Conservation (phyloP, 2,888 invertebrate species). For the Agrotis clavis region DNA sequence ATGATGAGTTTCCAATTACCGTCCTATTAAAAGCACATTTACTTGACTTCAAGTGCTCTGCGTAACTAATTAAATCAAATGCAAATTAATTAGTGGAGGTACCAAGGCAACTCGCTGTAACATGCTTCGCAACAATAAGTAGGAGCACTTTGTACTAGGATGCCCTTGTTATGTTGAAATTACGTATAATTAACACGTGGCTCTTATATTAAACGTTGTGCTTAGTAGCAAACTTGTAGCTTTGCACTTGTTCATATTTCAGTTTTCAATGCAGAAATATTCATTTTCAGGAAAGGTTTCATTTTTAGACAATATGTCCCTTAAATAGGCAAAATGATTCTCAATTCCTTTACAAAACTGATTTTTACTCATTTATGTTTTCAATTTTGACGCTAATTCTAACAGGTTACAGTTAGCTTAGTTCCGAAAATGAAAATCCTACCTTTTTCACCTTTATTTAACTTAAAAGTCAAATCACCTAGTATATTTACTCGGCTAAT, state of each 20-base stretch:
- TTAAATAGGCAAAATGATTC: neutral
- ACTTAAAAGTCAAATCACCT: too few species aligned
- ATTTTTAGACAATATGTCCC: neutral
- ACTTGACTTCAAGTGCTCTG: slow-evolving; percentile 33
- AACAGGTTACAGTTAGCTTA: neutral
- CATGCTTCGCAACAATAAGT: slow-evolving; percentile 47
- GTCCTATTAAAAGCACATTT: slow-evolving; percentile 6
- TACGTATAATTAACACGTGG: slow-evolving; percentile 26
- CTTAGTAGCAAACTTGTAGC: neutral
- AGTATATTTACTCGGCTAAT: too few species aligned
- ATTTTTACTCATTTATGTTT: neutral
- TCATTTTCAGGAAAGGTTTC: neutral
- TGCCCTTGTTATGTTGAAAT: slow-evolving; percentile 62
- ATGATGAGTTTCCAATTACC: slow-evolving; percentile 26
- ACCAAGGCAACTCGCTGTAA: slow-evolving; percentile 52
- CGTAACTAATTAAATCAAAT: slow-evolving; percentile 56
- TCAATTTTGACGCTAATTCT: neutral
- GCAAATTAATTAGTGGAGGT: slow-evolving; percentile 53
- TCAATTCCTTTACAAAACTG: too few species aligned
- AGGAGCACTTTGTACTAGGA: slow-evolving; percentile 30
- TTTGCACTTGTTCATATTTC: neutral
- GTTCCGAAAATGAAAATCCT: neutral
- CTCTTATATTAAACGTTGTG: neutral
- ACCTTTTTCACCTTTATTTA: too few species aligned
- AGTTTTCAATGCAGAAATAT: neutral